These are phyloP conservation scores for Albula goreensis DNA, from an alignment of 2,113 vertebrate species.

Conservation along the genomic window DNA sequence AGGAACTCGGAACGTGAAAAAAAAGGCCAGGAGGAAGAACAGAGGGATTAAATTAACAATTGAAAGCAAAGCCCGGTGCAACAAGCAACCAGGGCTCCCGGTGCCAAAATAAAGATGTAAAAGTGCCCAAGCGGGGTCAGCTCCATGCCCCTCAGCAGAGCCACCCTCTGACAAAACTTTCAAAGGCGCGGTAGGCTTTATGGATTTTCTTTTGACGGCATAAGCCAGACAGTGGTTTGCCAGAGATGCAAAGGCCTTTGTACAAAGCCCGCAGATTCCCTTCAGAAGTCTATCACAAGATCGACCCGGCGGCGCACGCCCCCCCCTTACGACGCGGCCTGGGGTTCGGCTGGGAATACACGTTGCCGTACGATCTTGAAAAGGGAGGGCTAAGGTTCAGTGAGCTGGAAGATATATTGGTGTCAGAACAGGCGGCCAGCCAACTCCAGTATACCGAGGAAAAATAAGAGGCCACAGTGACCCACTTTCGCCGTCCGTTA, in stretches of 20 bases:
- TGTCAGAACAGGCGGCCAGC: not conserved
- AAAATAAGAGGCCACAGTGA: not conserved
- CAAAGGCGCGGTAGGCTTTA: not conserved
- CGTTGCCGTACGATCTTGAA: not conserved
- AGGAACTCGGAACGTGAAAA: not conserved
- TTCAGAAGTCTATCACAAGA: not conserved
- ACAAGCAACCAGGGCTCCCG: not conserved
- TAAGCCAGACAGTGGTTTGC: no score
- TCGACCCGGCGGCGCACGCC: not conserved
- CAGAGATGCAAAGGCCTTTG: not conserved
- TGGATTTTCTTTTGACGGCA: not conserved
- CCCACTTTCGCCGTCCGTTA: not conserved
- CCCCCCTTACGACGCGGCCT: no score
- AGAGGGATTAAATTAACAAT: not conserved
- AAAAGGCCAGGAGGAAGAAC: not conserved
- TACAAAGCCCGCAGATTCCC: not conserved
- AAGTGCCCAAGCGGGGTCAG: not conserved
- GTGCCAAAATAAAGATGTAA: not conserved
- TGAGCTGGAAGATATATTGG: not conserved
- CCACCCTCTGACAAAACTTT: not conserved
- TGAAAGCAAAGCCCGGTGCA: not conserved
- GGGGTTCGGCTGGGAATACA: no score
- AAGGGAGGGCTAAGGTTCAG: not conserved
- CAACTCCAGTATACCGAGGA: not conserved
- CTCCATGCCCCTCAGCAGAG: not conserved